Evolutionary conservation across 2,113 vertebrate genomes (phyloP).

Genomic region (Pundamilia nyererei): DNA sequence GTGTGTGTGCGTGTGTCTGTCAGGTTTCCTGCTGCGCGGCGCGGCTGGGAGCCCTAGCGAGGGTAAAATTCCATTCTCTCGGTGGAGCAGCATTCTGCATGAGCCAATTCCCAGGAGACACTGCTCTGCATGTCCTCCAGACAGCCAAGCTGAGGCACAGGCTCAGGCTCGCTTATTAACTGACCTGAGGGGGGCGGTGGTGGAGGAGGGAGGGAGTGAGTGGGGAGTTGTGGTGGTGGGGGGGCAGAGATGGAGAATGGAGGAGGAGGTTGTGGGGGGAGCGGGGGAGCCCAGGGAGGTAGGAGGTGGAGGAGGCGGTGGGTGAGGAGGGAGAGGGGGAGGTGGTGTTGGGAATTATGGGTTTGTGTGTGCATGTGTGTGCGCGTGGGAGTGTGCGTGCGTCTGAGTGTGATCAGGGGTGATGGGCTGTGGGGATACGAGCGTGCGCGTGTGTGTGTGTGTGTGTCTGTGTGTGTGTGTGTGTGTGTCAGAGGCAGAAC

Average conservation of each 20-base stretch:
- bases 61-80: slow-evolving; percentile 93
- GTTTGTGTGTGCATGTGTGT: slow-evolving; percentile 32
- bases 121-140: slow-evolving; percentile 79
- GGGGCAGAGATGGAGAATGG: neutral
- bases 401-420: slow-evolving; percentile 55
- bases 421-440: slow-evolving; percentile 50
- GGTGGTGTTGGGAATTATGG: slow-evolving; percentile 51
- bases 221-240: neutral
- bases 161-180: slow-evolving; percentile 79
- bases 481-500: slow-evolving; percentile 55
- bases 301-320: slow-evolving; percentile 39
- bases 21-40: slow-evolving; percentile 79
- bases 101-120: slow-evolving; percentile 86
- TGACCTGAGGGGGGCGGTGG: slow-evolving; percentile 65
- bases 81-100: slow-evolving; percentile 86
- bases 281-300: slow-evolving; percentile 21
- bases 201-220: neutral
- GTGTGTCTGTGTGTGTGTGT: neutral
- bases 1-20: slow-evolving; percentile 33
- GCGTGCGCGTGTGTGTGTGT: slow-evolving; percentile 26
- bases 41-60: slow-evolving; percentile 80
- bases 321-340: neutral
- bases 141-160: slow-evolving; percentile 76
- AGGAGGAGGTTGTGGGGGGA: neutral
- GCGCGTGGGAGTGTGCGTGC: neutral